These are phyloP conservation scores for Hormaphis cornu DNA, from an alignment of 1,140 invertebrate genomes.

Conservation along the genomic window DNA sequence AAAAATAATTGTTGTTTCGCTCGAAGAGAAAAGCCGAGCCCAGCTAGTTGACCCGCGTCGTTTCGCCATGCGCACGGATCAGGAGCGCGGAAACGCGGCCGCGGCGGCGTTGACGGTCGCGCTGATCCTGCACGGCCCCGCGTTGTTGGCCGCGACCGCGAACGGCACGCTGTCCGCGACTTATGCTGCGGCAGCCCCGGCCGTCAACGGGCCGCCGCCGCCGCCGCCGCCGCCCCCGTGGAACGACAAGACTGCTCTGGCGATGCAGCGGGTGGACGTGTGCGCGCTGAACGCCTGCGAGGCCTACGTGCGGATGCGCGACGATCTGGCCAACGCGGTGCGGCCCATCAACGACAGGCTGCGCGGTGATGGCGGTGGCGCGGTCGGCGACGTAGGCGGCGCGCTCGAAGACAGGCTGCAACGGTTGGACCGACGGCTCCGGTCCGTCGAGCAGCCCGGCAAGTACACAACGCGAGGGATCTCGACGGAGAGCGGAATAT, in stretches of 20 bases:
- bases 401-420: slow-evolving; percentile 25
- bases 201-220: background rate
- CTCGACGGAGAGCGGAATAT: no score
- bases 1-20: no score
- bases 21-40: no score
- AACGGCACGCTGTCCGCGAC: no score
- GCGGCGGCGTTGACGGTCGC: background rate
- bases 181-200: background rate
- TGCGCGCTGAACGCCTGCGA: slow-evolving; percentile 35
- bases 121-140: background rate
- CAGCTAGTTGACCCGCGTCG: no score
- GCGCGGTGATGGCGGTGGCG: background rate
- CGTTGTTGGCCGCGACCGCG: background rate
- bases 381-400: background rate
- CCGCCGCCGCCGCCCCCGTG: background rate
- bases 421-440: slow-evolving; percentile 53
- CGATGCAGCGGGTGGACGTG: background rate
- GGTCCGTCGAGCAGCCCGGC: slow-evolving; percentile 64
- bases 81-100: background rate
- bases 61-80: no score
- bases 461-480: no score
- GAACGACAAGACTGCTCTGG: no score
- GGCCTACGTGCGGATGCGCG: slow-evolving; percentile 33
- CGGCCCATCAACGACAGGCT: slow-evolving; percentile 10
- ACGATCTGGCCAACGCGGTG: slow-evolving; percentile 30